Conservation (phyloP, 2,888 invertebrate genomes). For the Monoplex corrugatus region DNA sequence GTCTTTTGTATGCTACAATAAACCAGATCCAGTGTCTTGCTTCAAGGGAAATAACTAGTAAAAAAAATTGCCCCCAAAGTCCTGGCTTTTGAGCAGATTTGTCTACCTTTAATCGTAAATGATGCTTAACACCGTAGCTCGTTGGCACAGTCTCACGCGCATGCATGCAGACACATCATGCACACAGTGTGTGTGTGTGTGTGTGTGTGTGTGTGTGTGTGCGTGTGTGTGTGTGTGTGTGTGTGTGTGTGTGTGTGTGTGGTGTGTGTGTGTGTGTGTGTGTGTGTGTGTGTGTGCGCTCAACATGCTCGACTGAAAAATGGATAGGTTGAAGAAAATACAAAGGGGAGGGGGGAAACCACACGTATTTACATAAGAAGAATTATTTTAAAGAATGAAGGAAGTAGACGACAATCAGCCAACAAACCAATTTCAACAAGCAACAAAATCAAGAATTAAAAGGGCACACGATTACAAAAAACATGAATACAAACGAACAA, state of each 20-base stretch:
- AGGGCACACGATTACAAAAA: too few relatives aligned
- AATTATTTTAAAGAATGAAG: too few relatives aligned
- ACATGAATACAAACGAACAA: not conserved
- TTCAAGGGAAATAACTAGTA: too few relatives aligned
- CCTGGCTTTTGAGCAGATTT: not conserved
- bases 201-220: conserved; percentile 7
- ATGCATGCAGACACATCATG: not conserved
- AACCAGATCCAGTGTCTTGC: too few relatives aligned
- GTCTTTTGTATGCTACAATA: too few relatives aligned
- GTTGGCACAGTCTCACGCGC: not conserved
- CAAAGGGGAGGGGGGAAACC: too few relatives aligned
- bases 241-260: conserved; percentile 35
- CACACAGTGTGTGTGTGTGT: not conserved
- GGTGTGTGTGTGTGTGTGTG: not conserved
- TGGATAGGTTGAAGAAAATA: not conserved
- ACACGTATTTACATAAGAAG: too few relatives aligned
- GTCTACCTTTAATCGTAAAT: too few relatives aligned
- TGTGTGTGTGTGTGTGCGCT: not conserved
- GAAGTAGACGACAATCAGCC: not conserved
- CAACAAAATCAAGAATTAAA: not conserved
- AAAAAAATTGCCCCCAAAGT: not conserved
- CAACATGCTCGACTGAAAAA: too few relatives aligned
- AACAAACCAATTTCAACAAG: not conserved
- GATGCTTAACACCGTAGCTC: too few relatives aligned
- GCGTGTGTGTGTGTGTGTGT: conserved; percentile 32